Evolutionary conservation across 2,888 invertebrate species (phyloP).

Genomic region (Chloromyia formosa): DNA sequence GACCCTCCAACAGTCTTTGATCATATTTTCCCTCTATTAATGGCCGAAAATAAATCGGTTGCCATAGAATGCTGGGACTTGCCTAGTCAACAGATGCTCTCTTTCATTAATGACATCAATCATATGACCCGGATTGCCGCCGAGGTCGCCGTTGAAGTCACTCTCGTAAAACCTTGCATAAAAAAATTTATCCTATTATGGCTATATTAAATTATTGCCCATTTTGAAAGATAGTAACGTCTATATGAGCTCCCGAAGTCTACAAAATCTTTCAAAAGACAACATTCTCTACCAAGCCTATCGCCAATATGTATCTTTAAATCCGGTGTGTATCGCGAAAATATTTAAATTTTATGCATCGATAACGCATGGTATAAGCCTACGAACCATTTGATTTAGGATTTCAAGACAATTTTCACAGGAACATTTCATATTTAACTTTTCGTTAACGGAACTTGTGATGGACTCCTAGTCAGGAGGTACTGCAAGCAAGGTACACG

Average conservation of each 20-base stretch:
- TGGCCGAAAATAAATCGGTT: constrained; percentile 70
- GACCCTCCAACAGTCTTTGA: constrained; percentile 85
- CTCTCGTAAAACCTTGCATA: constrained; percentile 92
- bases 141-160: constrained; percentile 91
- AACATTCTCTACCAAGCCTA: constrained; percentile 75
- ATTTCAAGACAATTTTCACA: too few relatives aligned
- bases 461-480: too few relatives aligned
- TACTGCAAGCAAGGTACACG: too few relatives aligned
- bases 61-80: constrained; percentile 87
- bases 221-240: constrained; percentile 87
- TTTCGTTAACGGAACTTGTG: too few relatives aligned
- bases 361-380: constrained; percentile 75
- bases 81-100: constrained; percentile 89
- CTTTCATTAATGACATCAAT: constrained; percentile 91
- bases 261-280: constrained; percentile 75
- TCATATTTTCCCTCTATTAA: constrained; percentile 89
- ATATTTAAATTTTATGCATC: constrained; percentile 70
- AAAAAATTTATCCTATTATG: constrained; percentile 89
- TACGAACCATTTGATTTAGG: constrained; percentile 71
- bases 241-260: constrained; percentile 80
- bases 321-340: constrained; percentile 60
- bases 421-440: too few relatives aligned
- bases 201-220: constrained; percentile 77
- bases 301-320: constrained; percentile 64
- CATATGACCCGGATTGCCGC: constrained; percentile 90